phyloP scores from a whole-genome alignment of 2,797 vertebrate species.

The Girardinus metallicus region DNA sequence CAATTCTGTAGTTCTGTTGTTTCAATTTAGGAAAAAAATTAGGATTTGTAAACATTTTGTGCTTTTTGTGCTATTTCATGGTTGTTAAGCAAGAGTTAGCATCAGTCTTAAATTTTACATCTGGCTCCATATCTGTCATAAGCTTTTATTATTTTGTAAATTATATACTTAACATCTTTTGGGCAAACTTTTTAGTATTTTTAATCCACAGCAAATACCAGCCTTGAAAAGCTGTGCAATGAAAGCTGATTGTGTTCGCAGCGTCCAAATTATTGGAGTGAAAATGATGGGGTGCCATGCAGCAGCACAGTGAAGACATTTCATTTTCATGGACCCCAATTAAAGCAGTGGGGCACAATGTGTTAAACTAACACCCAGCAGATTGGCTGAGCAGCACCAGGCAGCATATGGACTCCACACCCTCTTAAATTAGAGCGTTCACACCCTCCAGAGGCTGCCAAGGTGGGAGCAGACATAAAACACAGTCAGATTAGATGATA shows the following conservation, averaged over 20 bases:
- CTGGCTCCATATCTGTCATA: conserved; percentile 17
- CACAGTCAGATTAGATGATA: conserved; percentile 7
- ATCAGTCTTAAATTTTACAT: neutral
- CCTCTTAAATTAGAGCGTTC: conserved; percentile 34
- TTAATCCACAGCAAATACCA: conserved; percentile 39
- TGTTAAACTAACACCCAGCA: conserved; percentile 41
- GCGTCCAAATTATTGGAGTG: conserved; percentile 31
- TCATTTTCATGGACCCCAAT: conserved; percentile 42
- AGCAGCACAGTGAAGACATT: conserved; percentile 37
- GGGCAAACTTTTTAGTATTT: conserved; percentile 12
- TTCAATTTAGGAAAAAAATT: neutral
- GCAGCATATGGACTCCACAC: conserved; percentile 33
- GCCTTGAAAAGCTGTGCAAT: conserved; percentile 16
- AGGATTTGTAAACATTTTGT: neutral
- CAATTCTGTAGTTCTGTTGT: neutral
- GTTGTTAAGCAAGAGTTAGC: neutral
- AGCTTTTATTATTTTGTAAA: neutral
- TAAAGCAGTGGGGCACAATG: conserved; percentile 26
- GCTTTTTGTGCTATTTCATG: neutral
- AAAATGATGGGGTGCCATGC: conserved; percentile 26
- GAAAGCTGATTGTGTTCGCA: conserved; percentile 32
- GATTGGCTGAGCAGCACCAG: conserved; percentile 16
- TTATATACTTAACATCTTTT: neutral
- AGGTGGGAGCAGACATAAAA: conserved; percentile 26
- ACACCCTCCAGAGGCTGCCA: conserved; percentile 29